Conservation (phyloP, 2,113 vertebrate species). For the Agapornis roseicollis region DNA sequence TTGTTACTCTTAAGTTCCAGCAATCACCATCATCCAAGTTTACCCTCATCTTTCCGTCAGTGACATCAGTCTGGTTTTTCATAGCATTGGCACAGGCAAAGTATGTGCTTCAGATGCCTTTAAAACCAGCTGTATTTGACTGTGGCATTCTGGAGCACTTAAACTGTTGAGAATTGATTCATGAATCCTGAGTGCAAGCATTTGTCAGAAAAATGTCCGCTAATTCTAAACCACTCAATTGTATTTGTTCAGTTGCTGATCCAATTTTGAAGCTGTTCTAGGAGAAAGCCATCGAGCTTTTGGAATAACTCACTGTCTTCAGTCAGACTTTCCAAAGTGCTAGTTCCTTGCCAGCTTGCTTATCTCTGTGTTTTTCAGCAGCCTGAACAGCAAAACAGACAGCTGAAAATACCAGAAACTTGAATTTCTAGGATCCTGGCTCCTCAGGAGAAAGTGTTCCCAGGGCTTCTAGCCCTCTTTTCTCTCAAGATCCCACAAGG, state of each 20-base stretch:
- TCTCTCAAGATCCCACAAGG: not conserved
- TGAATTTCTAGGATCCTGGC: not conserved
- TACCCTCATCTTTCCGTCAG: not conserved
- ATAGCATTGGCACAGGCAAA: not conserved
- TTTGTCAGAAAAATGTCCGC: not conserved
- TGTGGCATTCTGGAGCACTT: not conserved
- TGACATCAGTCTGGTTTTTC: not conserved
- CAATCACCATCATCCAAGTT: not conserved
- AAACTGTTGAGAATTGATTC: not conserved
- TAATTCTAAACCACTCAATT: not conserved
- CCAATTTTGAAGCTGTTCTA: not conserved
- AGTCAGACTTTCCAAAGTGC: not conserved
- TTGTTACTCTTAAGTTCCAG: not conserved
- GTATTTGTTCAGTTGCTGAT: not conserved
- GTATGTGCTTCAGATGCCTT: not conserved
- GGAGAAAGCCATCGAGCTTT: not conserved
- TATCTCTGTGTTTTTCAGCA: not conserved
- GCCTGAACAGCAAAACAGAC: not conserved
- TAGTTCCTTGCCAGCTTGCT: not conserved
- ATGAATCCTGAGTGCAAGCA: not conserved
- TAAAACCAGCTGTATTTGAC: not conserved
- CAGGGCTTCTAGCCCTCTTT: not conserved
- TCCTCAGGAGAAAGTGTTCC: not conserved
- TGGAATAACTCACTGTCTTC: not conserved
- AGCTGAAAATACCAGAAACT: not conserved